Evolutionary conservation across 2,888 invertebrate species (phyloP).

Genomic region (Sphaerophoria rueppellii): DNA sequence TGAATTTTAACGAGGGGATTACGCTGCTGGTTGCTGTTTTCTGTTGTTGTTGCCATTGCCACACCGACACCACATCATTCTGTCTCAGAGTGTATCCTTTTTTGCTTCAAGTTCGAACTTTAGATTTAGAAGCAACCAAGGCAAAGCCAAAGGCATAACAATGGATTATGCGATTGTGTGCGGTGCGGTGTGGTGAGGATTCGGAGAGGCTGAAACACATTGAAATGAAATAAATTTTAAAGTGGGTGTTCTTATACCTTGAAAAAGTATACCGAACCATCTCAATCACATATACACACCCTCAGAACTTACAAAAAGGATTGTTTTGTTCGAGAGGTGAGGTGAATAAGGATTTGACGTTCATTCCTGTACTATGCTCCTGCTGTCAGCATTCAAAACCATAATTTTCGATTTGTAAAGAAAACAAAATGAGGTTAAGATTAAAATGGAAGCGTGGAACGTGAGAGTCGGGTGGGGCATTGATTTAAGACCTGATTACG

Average conservation of each 20-base stretch:
- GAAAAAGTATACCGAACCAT: neutral
- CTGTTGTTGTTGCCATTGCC: constrained; percentile 10
- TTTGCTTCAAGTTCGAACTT: constrained; percentile 35
- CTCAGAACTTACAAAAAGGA: constrained; percentile 22
- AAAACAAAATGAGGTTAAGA: constrained; percentile 29
- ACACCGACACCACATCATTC: constrained; percentile 41
- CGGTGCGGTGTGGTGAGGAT: neutral
- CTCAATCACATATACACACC: neutral
- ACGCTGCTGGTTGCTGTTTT: constrained; percentile 34
- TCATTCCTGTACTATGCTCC: neutral
- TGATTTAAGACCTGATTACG: constrained; percentile 24
- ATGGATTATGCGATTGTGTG: too few relatives aligned
- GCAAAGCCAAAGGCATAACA: constrained; percentile 11
- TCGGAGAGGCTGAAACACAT: constrained; percentile 31
- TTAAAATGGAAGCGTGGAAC: neutral
- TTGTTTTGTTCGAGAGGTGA: constrained; percentile 17
- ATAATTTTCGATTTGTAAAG: constrained; percentile 54
- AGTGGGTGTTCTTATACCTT: constrained; percentile 54
- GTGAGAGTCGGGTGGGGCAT: neutral
- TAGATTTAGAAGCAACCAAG: constrained; percentile 43
- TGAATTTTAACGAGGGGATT: constrained; percentile 73
- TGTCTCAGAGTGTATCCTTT: constrained; percentile 50
- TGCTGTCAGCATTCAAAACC: constrained; percentile 33
- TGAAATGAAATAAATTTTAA: constrained; percentile 65
- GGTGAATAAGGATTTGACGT: constrained; percentile 30